These are phyloP conservation scores for Sorex araneus DNA, from an alignment of 2,113 vertebrate species.

Conservation along the genomic window DNA sequence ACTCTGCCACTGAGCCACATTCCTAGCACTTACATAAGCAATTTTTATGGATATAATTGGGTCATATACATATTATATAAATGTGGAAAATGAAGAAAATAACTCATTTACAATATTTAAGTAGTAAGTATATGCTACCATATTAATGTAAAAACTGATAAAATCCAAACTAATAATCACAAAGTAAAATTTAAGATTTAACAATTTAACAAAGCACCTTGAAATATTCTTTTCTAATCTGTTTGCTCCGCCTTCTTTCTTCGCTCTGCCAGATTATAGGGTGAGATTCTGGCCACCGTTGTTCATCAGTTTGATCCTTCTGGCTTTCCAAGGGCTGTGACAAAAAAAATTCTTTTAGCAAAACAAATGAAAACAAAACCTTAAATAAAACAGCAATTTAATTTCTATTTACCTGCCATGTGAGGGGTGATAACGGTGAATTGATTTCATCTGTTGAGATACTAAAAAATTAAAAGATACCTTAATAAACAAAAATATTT, in stretches of 20 bases:
- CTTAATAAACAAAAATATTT: conserved; percentile 70
- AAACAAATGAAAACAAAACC: conserved; percentile 19
- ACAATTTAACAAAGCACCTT: conserved; percentile 90
- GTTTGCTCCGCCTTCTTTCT: conserved; percentile 96
- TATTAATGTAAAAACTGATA: conserved; percentile 57
- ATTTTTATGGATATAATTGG: conserved; percentile 7
- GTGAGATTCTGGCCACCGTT: conserved; percentile 95
- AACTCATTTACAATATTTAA: conserved; percentile 41
- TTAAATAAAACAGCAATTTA: background rate
- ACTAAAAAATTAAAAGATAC: conserved; percentile 87
- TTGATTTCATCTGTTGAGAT: conserved; percentile 94
- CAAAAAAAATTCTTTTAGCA: conserved; percentile 68
- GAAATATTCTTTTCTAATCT: conserved; percentile 97
- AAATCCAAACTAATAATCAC: conserved; percentile 40
- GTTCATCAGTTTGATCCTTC: conserved; percentile 92
- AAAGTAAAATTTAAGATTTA: conserved; percentile 50
- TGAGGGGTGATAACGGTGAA: conserved; percentile 90
- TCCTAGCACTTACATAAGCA: no score
- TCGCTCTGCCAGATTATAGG: conserved; percentile 96
- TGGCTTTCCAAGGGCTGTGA: conserved; percentile 89
- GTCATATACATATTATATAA: background rate
- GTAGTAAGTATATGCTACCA: background rate
- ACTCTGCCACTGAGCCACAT: no score
- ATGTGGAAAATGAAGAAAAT: conserved; percentile 52
- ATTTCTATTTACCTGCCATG: conserved; percentile 92